Base-by-base conservation (phyloP, 2,888 invertebrate genomes). In the Thera obeliscata region DNA sequence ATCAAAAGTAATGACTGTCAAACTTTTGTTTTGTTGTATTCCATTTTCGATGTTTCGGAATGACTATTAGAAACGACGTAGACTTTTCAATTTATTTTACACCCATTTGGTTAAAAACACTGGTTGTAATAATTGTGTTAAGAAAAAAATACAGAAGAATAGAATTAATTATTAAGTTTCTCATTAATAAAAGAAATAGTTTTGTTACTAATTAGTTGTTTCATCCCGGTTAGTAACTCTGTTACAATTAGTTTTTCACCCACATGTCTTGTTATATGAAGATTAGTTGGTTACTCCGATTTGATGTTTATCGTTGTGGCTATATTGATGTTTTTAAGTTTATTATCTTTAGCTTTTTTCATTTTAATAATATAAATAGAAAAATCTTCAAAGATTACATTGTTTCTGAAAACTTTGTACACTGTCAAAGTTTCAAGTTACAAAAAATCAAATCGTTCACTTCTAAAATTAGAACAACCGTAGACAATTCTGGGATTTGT, bases 281-380 rank as follows among this genome's bases (percentile, higher is more conserved):
- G 49, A 64, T 74, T 75, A 71, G 75, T 78, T 74, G 74, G 78
- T 82, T 81, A 81, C 76, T 52, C 38, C 36, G 4, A 55, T 56
- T 56, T 55, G 22, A 58, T 52, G 64, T 54, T 52, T 54, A 52
- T 55, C 57, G n/a, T 54, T 54, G 58, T 64, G 64, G 58, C 58
- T 64, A 43, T 58, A 54, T 36, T 6, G 38, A 38, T 41, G 7
- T 41, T 9, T 33, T n/a, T 56, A 41, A 38, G 41, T 56, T 38
- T 41, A 33, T 52, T 33, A 33, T 52, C 52, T 5, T 50, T 22
- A 22, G 22, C 22, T 6, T 2, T 46, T 7, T 9, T 46, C 9
- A 9, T 46, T 7, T 46, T 46, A 46, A 2, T 9, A 46, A 9
- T 46, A 46, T 1, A 46, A 9, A 5, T 41, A 41, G 41, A 41